Evolutionary conservation across 64 coral and sea anemone species (phyloP), one percentile per base, ranked within the genome.

Genomic region (Actinia equina): DNA sequence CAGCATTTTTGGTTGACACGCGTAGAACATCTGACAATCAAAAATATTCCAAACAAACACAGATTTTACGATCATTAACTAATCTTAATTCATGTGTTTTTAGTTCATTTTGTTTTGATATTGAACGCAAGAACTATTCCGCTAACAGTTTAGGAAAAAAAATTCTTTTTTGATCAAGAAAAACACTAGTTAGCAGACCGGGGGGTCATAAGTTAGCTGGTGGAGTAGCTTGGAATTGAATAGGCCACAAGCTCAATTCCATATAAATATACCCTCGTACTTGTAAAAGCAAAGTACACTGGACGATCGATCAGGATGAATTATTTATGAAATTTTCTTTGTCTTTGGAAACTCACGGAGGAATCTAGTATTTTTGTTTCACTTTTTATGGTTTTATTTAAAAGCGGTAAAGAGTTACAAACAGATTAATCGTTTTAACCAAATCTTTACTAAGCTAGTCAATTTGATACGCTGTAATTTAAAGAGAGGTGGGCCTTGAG

Each of bases 271-370:
- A 23, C 78, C 42, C 30, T n/a, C 52, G 78, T 5, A 49, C 11
- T 5, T 22, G 3, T 3, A 49, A 43, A 81, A 81, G 78, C 49
- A 52, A 51, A 5, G 15, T 52, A 51, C 78, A 49, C 5, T 44
- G 43, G 10, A 81, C 44, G 43, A 37, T 37, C 30, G 30, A 37
- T 37, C 30, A 15, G 45, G 2, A 46, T 81, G 22, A 81, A 46
- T 81, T n/a, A 81, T 81, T 81, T 5, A 74, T 74, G 69, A 27
- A 17, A 10, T 52, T 52, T 81, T 49, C 78, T 81, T 81, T 81
- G 78, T 81, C 78, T 81, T 81, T 52, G 27, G 18, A 81, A 81
- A 81, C n/a, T 81, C 78, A 81, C 78, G 41, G 12, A 65, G 5
- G 10, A 74, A 1, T 41, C 25, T 0, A 4, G n/a, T 42, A 13